Conservation (phyloP, 2,888 invertebrate species). For the Zygogramma bicolorata region DNA sequence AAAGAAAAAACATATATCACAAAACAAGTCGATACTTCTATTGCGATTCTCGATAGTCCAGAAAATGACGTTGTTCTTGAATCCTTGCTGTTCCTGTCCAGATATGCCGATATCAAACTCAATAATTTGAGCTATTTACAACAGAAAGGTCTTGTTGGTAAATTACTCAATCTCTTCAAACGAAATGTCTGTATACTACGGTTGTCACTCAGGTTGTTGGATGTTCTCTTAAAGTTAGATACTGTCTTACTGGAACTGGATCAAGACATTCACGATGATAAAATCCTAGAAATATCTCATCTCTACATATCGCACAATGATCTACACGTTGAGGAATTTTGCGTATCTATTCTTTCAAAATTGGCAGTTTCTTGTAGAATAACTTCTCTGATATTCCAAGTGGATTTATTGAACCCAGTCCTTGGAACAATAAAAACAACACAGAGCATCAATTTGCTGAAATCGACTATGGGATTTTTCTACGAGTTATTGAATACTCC, state of each 20-base stretch:
- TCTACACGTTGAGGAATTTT: slow-evolving; percentile 51
- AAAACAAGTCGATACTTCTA: slow-evolving; percentile 57
- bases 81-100: slow-evolving; percentile 56
- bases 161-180: slow-evolving; percentile 50
- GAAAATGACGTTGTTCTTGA: slow-evolving; percentile 56
- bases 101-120: slow-evolving; percentile 55
- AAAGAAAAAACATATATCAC: slow-evolving; percentile 56
- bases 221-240: slow-evolving; percentile 49
- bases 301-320: slow-evolving; percentile 53
- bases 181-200: slow-evolving; percentile 56
- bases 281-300: slow-evolving; percentile 51
- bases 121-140: slow-evolving; percentile 53
- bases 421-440: slow-evolving; percentile 49
- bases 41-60: slow-evolving; percentile 54
- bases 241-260: slow-evolving; percentile 54
- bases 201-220: slow-evolving; percentile 52
- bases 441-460: slow-evolving; percentile 46
- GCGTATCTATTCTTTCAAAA: slow-evolving; percentile 51
- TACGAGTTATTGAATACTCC: slow-evolving; percentile 51
- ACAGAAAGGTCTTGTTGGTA: slow-evolving; percentile 51
- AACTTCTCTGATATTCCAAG: slow-evolving; percentile 49
- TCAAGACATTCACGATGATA: slow-evolving; percentile 52
- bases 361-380: slow-evolving; percentile 50
- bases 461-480: slow-evolving; percentile 50
- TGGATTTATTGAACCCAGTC: slow-evolving; percentile 52